Percentiles rank a stretch among this genome's conserved stretches.
These are phyloP conservation scores for Lota lota DNA, from an alignment of 2,113 vertebrate genomes.

Conservation along the genomic window DNA sequence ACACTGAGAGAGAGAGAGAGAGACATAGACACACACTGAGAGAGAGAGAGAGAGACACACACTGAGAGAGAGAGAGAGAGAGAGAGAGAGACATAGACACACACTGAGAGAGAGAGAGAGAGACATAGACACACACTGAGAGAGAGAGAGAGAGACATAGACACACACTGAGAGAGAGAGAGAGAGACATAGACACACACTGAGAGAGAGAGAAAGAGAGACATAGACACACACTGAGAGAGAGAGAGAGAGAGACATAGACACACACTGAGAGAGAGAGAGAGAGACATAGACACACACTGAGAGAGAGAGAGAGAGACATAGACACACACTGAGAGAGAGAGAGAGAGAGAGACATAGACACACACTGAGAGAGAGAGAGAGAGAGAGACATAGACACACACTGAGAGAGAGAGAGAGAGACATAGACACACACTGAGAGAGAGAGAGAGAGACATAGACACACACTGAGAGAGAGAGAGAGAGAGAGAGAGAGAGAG, in stretches of 20 bases:
- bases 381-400: too few species aligned
- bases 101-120: background rate
- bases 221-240: background rate
- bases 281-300: background rate
- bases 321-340: too few species aligned
- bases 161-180: background rate
- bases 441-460: too few species aligned
- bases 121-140: background rate
- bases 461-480: too few species aligned
- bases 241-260: background rate
- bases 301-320: too few species aligned
- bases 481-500: background rate
- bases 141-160: background rate
- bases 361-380: background rate
- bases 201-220: background rate
- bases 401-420: constrained; percentile 1
- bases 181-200: too few species aligned
- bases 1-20: background rate
- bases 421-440: background rate
- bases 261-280: background rate
- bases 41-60: background rate
- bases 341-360: background rate
- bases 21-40: background rate
- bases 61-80: too few species aligned
- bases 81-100: background rate